Evolutionary conservation across 2,888 invertebrate species (phyloP).

Genomic region (Tortricodes alternella): DNA sequence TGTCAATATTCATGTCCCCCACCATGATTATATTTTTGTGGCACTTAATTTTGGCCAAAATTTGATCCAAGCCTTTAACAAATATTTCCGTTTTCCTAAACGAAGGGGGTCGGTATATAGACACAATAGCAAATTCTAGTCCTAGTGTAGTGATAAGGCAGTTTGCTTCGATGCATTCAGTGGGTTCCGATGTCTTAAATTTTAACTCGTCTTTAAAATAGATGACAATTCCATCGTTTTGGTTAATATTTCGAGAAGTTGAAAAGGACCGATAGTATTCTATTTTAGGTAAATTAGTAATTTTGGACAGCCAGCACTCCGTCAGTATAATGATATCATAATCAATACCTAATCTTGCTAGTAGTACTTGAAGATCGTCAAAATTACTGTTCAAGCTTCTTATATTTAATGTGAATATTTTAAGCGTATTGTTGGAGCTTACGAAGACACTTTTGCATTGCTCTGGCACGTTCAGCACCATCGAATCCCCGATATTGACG

Average conservation of each 20-base stretch:
- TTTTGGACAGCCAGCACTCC: too few relatives aligned
- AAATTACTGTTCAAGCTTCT: neutral
- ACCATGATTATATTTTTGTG: neutral
- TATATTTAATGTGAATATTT: neutral
- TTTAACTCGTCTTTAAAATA: neutral
- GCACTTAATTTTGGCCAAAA: neutral
- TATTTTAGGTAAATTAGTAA: too few relatives aligned
- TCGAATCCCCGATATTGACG: neutral
- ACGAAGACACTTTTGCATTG: neutral
- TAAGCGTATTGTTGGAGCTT: neutral
- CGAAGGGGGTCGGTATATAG: neutral
- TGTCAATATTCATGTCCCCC: slow-evolving; percentile 1
- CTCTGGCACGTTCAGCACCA: neutral
- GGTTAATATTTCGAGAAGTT: too few relatives aligned
- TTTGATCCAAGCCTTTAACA: neutral
- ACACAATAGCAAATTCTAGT: neutral
- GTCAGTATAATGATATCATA: neutral
- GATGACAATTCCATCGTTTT: too few relatives aligned
- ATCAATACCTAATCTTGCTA: neutral
- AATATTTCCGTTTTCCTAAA: neutral
- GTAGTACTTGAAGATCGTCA: neutral
- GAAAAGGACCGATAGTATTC: too few relatives aligned
- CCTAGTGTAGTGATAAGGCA: neutral
- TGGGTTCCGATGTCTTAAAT: neutral
- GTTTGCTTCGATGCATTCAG: slow-evolving; percentile 1